These are phyloP conservation scores for Loripinus fragilis DNA, from an alignment of 2,888 invertebrate species.

Conservation along the genomic window DNA sequence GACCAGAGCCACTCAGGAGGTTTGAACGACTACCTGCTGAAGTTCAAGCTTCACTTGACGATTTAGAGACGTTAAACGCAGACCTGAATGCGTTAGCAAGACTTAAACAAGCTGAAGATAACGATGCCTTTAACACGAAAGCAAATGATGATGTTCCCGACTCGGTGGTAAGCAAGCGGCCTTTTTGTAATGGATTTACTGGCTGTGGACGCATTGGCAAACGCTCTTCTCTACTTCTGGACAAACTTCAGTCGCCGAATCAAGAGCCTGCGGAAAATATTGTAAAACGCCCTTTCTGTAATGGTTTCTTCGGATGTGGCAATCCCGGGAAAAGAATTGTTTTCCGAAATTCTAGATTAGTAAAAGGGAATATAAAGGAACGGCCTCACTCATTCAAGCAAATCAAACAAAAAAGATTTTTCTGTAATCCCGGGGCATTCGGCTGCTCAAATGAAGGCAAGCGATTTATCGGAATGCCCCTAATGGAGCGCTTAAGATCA, in stretches of 20 bases:
- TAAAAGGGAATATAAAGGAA: constrained; percentile 19
- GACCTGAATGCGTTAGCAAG: not conserved
- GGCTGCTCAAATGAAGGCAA: constrained; percentile 52
- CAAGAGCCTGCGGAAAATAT: constrained; percentile 17
- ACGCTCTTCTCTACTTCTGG: constrained; percentile 39
- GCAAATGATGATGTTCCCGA: not conserved
- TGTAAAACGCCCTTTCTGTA: constrained; percentile 73
- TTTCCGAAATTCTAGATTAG: constrained; percentile 43
- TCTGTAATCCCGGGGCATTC: constrained; percentile 52
- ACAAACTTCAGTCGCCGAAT: constrained; percentile 30
- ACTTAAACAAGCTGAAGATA: not conserved
- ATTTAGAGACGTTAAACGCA: not conserved
- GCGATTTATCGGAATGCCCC: constrained; percentile 17
- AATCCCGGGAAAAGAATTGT: constrained; percentile 61
- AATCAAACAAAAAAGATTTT: constrained; percentile 34
- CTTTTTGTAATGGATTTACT: constrained; percentile 72
- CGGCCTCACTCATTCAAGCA: constrained; percentile 12
- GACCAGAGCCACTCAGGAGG: not conserved
- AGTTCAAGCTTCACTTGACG: not conserved
- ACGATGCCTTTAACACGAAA: not conserved
- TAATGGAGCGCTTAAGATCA: not conserved
- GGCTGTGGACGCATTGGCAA: constrained; percentile 70
- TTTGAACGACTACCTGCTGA: not conserved
- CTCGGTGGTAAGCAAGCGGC: constrained; percentile 62
- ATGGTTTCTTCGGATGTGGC: constrained; percentile 71